phyloP scores from a whole-genome alignment of 2,113 vertebrate genomes.

The Stercorarius parasiticus region DNA sequence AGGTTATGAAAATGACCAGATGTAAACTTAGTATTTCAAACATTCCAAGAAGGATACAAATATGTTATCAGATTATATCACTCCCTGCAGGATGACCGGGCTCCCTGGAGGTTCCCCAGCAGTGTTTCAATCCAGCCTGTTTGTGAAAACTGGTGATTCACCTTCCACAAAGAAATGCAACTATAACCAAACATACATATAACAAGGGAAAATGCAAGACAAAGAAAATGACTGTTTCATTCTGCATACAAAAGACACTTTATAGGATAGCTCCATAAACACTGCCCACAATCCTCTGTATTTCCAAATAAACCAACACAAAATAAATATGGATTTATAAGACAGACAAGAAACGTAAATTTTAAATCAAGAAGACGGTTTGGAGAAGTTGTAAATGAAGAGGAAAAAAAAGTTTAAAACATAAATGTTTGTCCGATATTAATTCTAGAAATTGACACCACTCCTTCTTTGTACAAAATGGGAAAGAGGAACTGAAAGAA shows the following conservation, averaged over 20 bases:
- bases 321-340: not conserved
- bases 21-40: not conserved
- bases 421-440: not conserved
- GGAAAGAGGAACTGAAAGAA: not conserved
- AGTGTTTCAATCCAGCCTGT: not conserved
- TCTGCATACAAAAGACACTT: not conserved
- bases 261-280: not conserved
- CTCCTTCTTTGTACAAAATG: not conserved
- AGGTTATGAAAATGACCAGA: not conserved
- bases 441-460: not conserved
- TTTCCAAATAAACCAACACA: not conserved
- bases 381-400: not conserved
- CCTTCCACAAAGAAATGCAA: not conserved
- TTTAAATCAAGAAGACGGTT: not conserved
- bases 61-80: not conserved
- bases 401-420: not conserved
- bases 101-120: not conserved
- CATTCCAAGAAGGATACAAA: not conserved
- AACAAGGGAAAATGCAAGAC: not conserved
- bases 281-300: not conserved
- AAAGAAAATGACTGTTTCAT: not conserved
- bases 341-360: not conserved
- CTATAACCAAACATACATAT: not conserved
- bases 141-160: not conserved
- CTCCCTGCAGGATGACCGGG: not conserved